Evolutionary conservation across 2,888 invertebrate species (phyloP).

Genomic region (Monopis laevigella): DNA sequence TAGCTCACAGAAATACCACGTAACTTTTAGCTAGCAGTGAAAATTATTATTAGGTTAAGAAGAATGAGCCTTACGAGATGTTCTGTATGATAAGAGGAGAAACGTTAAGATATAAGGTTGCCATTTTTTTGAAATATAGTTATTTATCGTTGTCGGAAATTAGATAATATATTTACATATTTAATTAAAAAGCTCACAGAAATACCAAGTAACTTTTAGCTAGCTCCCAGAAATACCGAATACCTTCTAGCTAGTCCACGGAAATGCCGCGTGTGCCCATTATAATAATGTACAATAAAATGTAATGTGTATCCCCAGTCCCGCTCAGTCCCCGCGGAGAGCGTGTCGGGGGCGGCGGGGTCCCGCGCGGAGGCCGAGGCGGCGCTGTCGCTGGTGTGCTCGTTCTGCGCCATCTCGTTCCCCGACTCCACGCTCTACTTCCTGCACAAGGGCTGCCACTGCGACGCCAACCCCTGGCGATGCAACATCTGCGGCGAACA

Average conservation of each 20-base stretch:
- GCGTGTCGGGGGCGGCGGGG: constrained; percentile 67
- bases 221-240: no score
- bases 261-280: no score
- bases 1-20: no score
- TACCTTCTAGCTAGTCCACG: no score
- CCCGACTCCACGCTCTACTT: constrained; percentile 96
- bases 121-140: constrained; percentile 4
- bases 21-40: no score
- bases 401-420: constrained; percentile 93
- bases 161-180: constrained; percentile 6
- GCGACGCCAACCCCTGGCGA: constrained; percentile 95
- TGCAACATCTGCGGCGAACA: constrained; percentile 97
- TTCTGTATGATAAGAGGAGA: constrained; percentile 1
- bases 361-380: no score
- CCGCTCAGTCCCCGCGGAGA: constrained; percentile 67
- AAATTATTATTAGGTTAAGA: constrained; percentile 19
- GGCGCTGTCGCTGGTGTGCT: constrained; percentile 76
- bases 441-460: constrained; percentile 97
- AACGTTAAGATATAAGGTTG: constrained; percentile 10
- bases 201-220: no score
- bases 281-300: no score
- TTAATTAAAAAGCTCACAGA: background rate
- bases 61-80: constrained; percentile 5
- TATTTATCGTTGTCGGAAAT: constrained; percentile 7
- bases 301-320: no score